Base-by-base conservation (phyloP, 2,113 vertebrate genomes). In the Nansenia antarctica region DNA sequence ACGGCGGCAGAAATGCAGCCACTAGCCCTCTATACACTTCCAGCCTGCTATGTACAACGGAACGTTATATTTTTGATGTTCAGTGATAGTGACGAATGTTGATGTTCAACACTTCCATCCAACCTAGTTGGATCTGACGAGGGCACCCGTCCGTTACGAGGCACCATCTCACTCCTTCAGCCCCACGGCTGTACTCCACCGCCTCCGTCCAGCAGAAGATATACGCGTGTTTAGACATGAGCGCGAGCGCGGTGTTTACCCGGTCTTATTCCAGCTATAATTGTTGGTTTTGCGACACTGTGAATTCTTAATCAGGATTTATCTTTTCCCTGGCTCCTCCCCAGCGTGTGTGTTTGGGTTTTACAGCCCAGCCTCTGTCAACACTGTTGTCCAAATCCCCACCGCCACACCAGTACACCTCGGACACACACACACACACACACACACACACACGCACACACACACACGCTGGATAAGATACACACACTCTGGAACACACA, bases 221-320 rank as follows among this genome's bases (percentile, higher is more conserved):
- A n/a, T n/a, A n/a, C n/a, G 49, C 63, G 49, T 65, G 71, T 85
- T 83, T 80, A 82, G 62, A 69, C n/a, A 73, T 82, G 74, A 68
- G 74, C 74, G 77, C 71, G 73, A 71, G 65, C 47, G 59, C 14
- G 47, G 73, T 82, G 82, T 86, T 86, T 86, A 76, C 73, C 79
- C 27, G 22, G 63, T 65, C 69, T 79, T 75, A 73, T 81, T 86
- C 58, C 53, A 74, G 75, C 72, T 78, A 74, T 83, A 78, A 83
- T 79, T 86, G 84, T 82, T 82, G 78, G 66, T 86, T 86, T 86
- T 86, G 60, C 67, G 65, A 75, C 80, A 79, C 78, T 20, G 73
- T 74, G 80, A 79, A 86, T 82, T 81, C 78, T 74, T 82, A 82
- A 84, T 82, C 60, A 62, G 80, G 85, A 79, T 82, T 86, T 84